Percentiles rank a stretch among this genome's conserved stretches.
Conservation (phyloP, 2,113 vertebrate species). For the Gasterosteus nipponicus region DNA sequence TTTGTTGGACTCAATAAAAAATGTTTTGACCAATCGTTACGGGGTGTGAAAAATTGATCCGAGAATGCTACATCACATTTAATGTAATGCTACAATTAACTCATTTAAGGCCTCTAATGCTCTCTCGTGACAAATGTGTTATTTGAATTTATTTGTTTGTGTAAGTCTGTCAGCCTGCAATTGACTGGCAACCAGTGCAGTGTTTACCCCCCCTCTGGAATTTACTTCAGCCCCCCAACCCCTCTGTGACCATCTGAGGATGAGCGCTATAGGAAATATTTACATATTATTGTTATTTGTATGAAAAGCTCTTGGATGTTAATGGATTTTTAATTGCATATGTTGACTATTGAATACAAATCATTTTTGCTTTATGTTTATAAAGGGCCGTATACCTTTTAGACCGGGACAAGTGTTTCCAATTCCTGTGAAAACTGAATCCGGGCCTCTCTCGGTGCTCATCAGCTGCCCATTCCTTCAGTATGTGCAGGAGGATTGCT, state of each 20-base stretch:
- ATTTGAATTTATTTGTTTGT: neutral
- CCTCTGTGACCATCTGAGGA: neutral
- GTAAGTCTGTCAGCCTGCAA: neutral
- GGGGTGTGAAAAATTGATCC: neutral
- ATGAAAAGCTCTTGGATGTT: too few species aligned
- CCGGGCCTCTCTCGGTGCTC: slow-evolving; percentile 24
- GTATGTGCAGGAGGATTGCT: slow-evolving; percentile 84
- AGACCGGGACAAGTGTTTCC: neutral
- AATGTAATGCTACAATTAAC: too few species aligned
- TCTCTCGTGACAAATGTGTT: neutral
- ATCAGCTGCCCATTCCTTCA: slow-evolving; percentile 51
- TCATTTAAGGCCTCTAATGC: neutral
- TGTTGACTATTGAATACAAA: neutral
- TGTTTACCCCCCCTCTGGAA: too few species aligned
- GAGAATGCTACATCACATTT: neutral
- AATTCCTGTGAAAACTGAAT: slow-evolving; percentile 8
- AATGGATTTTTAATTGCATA: neutral
- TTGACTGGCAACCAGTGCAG: too few species aligned
- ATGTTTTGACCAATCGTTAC: neutral
- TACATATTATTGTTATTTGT: too few species aligned
- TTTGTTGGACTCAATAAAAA: neutral
- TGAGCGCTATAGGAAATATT: neutral
- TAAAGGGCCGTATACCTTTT: neutral
- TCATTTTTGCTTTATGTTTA: neutral
- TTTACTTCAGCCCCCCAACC: too few species aligned